Evolutionary conservation across 2,797 vertebrate species (phyloP).

Genomic region (Pseudotriccus pelzelni): DNA sequence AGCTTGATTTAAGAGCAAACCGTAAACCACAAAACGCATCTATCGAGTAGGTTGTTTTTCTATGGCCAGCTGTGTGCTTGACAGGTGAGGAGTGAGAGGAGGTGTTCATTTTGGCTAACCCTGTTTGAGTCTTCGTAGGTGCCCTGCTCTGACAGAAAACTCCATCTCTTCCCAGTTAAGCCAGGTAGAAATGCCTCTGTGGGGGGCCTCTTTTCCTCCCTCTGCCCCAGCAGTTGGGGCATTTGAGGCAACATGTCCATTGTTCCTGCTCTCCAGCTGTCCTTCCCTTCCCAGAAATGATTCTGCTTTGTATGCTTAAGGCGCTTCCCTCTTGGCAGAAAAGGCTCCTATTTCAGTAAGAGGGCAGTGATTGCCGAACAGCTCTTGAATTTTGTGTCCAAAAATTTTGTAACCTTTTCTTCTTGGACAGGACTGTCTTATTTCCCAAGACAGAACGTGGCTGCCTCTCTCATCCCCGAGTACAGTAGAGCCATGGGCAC

Average conservation of each 20-base stretch:
- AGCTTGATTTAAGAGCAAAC: background rate
- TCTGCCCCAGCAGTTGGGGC: background rate
- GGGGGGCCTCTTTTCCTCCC: background rate
- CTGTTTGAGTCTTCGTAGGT: background rate
- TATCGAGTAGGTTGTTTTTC: background rate
- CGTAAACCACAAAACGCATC: background rate
- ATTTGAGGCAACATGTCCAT: background rate
- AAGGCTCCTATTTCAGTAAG: background rate
- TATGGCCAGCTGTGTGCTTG: background rate
- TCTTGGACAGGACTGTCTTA: background rate
- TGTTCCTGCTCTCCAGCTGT: background rate
- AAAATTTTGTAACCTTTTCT: background rate
- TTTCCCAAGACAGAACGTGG: background rate
- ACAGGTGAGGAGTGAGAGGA: background rate
- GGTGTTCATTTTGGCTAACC: background rate
- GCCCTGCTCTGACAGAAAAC: background rate
- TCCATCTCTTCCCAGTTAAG: background rate
- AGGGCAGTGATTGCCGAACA: background rate
- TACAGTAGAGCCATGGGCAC: fast-evolving
- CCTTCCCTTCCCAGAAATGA: background rate
- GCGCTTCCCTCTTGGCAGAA: background rate
- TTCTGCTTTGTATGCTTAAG: background rate
- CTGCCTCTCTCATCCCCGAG: background rate
- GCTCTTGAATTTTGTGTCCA: background rate
- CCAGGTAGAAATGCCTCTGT: background rate